phyloP scores from a whole-genome alignment of 2,113 vertebrate genomes.

The cat (Felis catus) region DNA sequence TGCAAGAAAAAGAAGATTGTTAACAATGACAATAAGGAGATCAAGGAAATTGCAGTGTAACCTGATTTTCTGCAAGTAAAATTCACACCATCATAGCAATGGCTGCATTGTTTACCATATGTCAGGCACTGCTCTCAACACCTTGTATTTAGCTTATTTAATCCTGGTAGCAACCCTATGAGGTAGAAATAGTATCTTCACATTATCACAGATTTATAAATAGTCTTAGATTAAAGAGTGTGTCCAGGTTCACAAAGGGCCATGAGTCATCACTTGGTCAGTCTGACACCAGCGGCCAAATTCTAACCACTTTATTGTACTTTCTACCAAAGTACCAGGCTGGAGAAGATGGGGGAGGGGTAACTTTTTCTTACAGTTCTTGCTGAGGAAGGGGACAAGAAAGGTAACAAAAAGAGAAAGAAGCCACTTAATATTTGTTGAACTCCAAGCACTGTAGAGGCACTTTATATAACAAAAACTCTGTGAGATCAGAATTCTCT shows the following conservation, averaged over 20 bases:
- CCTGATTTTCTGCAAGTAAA: background rate
- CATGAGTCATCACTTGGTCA: background rate
- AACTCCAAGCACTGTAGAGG: background rate
- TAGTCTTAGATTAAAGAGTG: background rate
- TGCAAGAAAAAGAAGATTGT: conserved; percentile 13
- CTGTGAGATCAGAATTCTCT: background rate
- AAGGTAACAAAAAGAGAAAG: background rate
- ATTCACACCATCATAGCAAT: background rate
- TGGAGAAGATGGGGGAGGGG: background rate
- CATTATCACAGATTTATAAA: background rate
- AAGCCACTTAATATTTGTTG: background rate
- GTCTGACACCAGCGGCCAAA: background rate
- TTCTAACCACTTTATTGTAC: background rate
- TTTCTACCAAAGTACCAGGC: background rate
- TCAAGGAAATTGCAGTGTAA: background rate
- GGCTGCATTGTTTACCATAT: background rate
- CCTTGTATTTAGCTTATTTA: background rate
- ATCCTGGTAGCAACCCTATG: background rate
- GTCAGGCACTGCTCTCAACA: background rate
- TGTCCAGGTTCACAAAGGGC: background rate
- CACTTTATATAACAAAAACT: background rate
- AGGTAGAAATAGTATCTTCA: background rate
- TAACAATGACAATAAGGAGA: background rate
- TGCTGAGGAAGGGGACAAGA: background rate
- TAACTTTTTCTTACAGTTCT: background rate